phyloP scores from a whole-genome alignment of 2,888 invertebrate species.

The Tenthredo amoena region DNA sequence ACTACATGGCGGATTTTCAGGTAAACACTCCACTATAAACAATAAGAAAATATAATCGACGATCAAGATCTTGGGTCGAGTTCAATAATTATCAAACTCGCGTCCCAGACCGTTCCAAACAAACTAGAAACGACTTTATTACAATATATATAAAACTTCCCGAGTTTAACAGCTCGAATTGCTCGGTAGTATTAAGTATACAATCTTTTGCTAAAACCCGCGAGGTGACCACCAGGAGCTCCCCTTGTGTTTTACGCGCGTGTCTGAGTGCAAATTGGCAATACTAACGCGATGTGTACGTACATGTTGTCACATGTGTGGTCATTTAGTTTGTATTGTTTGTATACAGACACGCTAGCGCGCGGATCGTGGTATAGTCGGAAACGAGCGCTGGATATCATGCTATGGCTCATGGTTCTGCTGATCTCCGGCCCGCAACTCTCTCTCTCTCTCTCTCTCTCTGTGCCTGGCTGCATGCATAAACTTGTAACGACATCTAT shows the following conservation, averaged over 20 bases:
- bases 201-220: conserved; percentile 3
- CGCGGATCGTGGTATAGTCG: not conserved
- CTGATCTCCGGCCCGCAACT: conserved; percentile 10
- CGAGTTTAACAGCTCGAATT: not conserved
- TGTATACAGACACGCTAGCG: conserved; percentile 6
- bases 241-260: conserved; percentile 16
- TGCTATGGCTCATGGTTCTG: conserved; percentile 12
- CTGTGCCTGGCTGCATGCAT: not conserved
- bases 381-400: conserved; percentile 26
- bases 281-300: not conserved
- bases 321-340: not conserved
- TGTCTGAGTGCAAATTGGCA: not conserved
- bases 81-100: not conserved
- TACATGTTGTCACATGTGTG: not conserved
- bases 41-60: not conserved
- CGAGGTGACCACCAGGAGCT: conserved; percentile 25
- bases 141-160: not conserved
- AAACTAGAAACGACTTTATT: not conserved
- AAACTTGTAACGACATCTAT: not conserved
- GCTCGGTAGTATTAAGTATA: conserved; percentile 2
- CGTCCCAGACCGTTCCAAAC: not conserved
- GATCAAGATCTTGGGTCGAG: not conserved
- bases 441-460: not conserved
- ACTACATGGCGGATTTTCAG: conserved; percentile 18
- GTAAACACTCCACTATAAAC: conserved; percentile 3